Conservation (phyloP, 2,888 invertebrate species). For the Acronicta psi region DNA sequence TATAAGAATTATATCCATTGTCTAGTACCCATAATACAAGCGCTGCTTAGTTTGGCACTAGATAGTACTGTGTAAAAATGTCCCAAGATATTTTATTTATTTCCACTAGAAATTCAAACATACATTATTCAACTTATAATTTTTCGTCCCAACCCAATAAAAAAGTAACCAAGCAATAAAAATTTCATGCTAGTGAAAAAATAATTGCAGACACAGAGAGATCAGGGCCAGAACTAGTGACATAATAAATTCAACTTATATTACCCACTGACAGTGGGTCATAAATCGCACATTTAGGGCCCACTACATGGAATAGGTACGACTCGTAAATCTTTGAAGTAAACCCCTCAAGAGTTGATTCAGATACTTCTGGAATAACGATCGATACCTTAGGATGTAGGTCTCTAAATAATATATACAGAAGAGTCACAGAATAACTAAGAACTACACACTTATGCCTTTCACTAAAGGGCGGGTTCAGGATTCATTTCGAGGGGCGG, state of each 20-base stretch:
- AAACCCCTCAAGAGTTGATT: constrained; percentile 41
- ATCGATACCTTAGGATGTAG: not conserved
- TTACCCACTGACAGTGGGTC: constrained; percentile 39
- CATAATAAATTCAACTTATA: constrained; percentile 52
- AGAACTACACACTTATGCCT: no score
- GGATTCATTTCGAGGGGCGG: no score
- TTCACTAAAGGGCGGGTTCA: no score
- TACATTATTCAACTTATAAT: no score
- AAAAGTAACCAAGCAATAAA: constrained; percentile 34
- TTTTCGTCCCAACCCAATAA: not conserved
- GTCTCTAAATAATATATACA: no score
- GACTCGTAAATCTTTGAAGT: constrained; percentile 52
- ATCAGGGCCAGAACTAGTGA: constrained; percentile 36
- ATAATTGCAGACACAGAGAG: constrained; percentile 37
- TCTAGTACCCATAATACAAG: no score
- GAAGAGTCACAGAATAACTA: no score
- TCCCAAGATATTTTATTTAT: no score
- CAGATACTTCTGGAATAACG: constrained; percentile 24
- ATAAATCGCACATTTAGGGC: constrained; percentile 56
- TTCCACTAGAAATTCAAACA: no score
- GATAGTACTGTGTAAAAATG: no score
- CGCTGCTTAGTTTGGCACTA: no score
- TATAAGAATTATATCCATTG: no score
- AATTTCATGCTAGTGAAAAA: constrained; percentile 45
- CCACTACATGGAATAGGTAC: constrained; percentile 50